Conservation (phyloP, 1,140 invertebrate genomes). For the Lycorma delicatula region DNA sequence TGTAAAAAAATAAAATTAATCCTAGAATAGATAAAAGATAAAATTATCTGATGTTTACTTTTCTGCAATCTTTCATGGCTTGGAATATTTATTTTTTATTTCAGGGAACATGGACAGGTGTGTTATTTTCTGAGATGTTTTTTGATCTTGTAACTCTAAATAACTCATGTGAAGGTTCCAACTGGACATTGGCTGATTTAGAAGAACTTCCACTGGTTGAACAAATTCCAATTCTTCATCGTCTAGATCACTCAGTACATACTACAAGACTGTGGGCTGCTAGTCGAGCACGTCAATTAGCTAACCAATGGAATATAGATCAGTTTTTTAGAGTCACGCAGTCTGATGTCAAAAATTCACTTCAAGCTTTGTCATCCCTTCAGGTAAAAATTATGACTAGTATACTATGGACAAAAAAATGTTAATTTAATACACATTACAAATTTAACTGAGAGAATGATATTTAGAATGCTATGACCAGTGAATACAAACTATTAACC, state of each 20-base stretch:
- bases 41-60: too few relatives aligned
- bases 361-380: conserved; percentile 49
- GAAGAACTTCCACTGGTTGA: conserved; percentile 65
- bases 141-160: conserved; percentile 51
- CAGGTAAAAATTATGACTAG: conserved; percentile 35
- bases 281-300: conserved; percentile 54
- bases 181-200: conserved; percentile 31
- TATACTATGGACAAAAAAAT: too few relatives aligned
- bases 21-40: too few relatives aligned
- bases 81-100: too few relatives aligned
- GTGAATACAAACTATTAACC: too few relatives aligned
- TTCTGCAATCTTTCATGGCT: too few relatives aligned
- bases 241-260: conserved; percentile 49
- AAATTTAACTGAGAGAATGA: too few relatives aligned
- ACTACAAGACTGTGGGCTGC: conserved; percentile 60
- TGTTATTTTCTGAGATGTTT: conserved; percentile 51
- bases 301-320: conserved; percentile 62
- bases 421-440: too few relatives aligned
- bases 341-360: conserved; percentile 53
- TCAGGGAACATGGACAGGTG: conserved; percentile 48
- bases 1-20: too few relatives aligned
- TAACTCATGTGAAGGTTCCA: conserved; percentile 57
- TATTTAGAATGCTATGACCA: too few relatives aligned
- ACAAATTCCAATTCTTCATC: conserved; percentile 67
- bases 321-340: conserved; percentile 50